phyloP scores from a whole-genome alignment of 2,113 vertebrate species.

The Syngnathus scovelli region DNA sequence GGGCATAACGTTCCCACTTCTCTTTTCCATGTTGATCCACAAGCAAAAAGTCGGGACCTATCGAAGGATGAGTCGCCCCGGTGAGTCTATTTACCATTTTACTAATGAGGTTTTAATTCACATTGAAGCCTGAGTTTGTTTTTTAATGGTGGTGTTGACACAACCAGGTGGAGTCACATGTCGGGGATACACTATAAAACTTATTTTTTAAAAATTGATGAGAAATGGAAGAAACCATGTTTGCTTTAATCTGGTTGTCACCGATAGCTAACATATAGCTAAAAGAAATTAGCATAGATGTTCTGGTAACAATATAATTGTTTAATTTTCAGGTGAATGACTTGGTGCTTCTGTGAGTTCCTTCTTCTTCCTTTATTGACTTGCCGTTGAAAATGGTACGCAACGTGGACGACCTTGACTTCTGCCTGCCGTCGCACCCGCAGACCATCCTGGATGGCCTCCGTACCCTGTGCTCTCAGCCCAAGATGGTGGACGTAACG shows the following conservation, averaged over 20 bases:
- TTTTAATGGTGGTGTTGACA: background rate
- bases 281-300: background rate
- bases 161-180: background rate
- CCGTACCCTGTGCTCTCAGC: constrained; percentile 77
- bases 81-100: constrained; percentile 52
- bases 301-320: too few species aligned
- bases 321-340: constrained; percentile 2
- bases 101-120: constrained; percentile 23
- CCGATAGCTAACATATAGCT: background rate
- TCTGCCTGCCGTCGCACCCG: constrained; percentile 85
- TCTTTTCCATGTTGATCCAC: constrained; percentile 36
- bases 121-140: background rate
- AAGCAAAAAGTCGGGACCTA: constrained; percentile 11
- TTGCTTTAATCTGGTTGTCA: too few species aligned
- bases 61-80: constrained; percentile 54
- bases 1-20: constrained; percentile 29
- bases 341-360: background rate
- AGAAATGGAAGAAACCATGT: too few species aligned
- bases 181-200: too few species aligned
- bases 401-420: constrained; percentile 89
- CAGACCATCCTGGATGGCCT: constrained; percentile 86
- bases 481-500: constrained; percentile 84
- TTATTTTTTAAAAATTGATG: too few species aligned
- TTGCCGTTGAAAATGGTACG: constrained; percentile 78
- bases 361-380: background rate